Evolutionary conservation across 2,888 invertebrate species (phyloP).

Genomic region (Hydraecia micacea): DNA sequence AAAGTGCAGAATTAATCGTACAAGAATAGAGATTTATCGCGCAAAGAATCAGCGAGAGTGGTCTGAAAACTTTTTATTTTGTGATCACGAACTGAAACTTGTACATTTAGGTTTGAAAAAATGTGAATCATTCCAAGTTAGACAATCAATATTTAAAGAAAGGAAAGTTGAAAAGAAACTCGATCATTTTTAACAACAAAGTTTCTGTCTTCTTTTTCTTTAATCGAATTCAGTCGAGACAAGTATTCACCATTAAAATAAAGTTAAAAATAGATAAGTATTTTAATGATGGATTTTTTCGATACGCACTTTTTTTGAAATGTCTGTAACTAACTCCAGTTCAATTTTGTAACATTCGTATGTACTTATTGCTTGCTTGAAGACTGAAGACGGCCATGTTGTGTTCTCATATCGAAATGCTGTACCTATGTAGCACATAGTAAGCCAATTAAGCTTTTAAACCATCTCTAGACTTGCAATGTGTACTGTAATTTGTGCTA

Average conservation of each 20-base stretch:
- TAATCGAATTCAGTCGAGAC: slow-evolving; percentile 59
- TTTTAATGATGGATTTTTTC: slow-evolving; percentile 23
- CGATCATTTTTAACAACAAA: slow-evolving; percentile 75
- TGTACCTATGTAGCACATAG: not conserved
- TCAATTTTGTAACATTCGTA: not conserved
- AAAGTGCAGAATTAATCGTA: slow-evolving; percentile 75
- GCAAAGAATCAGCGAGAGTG: slow-evolving; percentile 83
- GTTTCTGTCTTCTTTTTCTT: slow-evolving; percentile 72
- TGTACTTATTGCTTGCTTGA: not conserved
- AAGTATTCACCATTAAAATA: slow-evolving; percentile 45
- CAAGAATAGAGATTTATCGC: slow-evolving; percentile 81
- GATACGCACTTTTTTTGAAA: not conserved
- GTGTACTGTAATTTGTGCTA: slow-evolving; percentile 11
- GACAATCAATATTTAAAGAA: slow-evolving; percentile 87
- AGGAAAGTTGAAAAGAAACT: slow-evolving; percentile 81
- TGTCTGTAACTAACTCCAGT: not conserved
- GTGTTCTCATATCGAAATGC: not conserved
- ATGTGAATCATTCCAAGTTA: slow-evolving; percentile 85
- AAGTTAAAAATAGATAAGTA: slow-evolving; percentile 22
- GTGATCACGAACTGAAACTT: slow-evolving; percentile 85
- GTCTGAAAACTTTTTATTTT: slow-evolving; percentile 85
- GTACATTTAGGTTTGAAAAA: slow-evolving; percentile 87
- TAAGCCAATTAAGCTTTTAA: not conserved
- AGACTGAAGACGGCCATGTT: not conserved
- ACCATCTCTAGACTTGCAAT: slow-evolving; percentile 5